These are phyloP conservation scores for Drosophila limbata DNA, from an alignment of 2,888 invertebrate genomes.

Conservation along the genomic window DNA sequence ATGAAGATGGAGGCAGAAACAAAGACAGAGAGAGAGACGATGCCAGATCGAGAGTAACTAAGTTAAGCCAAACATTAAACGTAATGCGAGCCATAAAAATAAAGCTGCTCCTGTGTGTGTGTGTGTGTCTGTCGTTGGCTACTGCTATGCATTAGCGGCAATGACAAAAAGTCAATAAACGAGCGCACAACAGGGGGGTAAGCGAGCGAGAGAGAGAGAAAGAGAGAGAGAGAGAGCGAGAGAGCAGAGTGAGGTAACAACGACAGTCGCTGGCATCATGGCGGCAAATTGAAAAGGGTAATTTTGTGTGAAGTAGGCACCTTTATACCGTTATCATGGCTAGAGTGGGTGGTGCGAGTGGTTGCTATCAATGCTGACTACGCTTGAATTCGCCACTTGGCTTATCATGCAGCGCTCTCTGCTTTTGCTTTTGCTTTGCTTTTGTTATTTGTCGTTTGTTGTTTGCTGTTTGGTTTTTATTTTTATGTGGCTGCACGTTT, in stretches of 20 bases:
- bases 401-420: conserved; percentile 63
- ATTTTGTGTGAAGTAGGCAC: conserved; percentile 82
- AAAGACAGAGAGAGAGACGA: conserved; percentile 7
- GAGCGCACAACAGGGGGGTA: conserved; percentile 29
- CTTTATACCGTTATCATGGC: conserved; percentile 54
- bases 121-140: conserved; percentile 30
- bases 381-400: conserved; percentile 80
- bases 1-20: conserved; percentile 17
- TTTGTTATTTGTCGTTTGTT: conserved; percentile 64
- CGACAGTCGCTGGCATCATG: conserved; percentile 11
- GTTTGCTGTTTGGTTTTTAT: conserved; percentile 71
- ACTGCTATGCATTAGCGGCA: conserved; percentile 77
- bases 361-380: conserved; percentile 75
- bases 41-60: conserved; percentile 64
- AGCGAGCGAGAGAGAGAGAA: no score
- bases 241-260: not conserved
- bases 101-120: conserved; percentile 66
- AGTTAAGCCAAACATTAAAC: conserved; percentile 80
- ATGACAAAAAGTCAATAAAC: conserved; percentile 80
- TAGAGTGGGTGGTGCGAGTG: conserved; percentile 1
- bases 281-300: conserved; percentile 82
- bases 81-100: conserved; percentile 77
- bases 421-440: conserved; percentile 45
- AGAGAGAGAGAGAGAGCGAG: not conserved
- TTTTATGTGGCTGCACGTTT: conserved; percentile 78